Conservation (phyloP, 30 jellyfish, hydroid and myxozoan genomes). For the Hydra vulgaris region DNA sequence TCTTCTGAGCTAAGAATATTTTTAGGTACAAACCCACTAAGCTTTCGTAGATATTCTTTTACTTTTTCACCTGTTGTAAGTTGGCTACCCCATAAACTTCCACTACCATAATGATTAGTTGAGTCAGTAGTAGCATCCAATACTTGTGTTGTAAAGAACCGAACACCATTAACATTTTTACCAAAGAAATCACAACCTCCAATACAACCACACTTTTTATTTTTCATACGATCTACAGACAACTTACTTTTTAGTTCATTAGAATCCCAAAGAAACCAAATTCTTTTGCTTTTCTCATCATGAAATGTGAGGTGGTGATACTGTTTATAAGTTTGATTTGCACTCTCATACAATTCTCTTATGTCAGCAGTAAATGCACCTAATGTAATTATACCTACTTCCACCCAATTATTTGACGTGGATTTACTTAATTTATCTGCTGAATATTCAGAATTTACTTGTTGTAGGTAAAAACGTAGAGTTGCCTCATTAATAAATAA, state of each 20-base stretch:
- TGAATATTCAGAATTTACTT: conserved; percentile 38
- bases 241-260: conserved; percentile 36
- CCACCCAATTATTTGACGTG: conserved; percentile 83
- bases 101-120: conserved; percentile 85
- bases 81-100: conserved; percentile 94
- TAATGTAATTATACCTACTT: conserved; percentile 66
- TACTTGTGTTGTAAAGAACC: conserved; percentile 65
- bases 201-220: conserved; percentile 82
- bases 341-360: conserved; percentile 15
- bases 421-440: conserved; percentile 29
- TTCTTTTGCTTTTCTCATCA: conserved; percentile 48
- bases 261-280: conserved; percentile 90
- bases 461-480: conserved; percentile 67
- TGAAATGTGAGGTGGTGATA: conserved; percentile 47
- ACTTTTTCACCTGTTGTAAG: neutral
- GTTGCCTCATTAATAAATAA: conserved; percentile 53
- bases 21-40: conserved; percentile 18
- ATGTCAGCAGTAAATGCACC: conserved; percentile 88
- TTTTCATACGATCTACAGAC: conserved; percentile 62
- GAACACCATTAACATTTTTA: conserved; percentile 77
- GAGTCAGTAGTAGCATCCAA: conserved; percentile 68
- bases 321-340: conserved; percentile 39
- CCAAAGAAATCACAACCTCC: conserved; percentile 96
- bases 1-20: neutral
- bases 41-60: conserved; percentile 12